Conservation (phyloP, 1,140 invertebrate genomes). For the Arion vulgaris region DNA sequence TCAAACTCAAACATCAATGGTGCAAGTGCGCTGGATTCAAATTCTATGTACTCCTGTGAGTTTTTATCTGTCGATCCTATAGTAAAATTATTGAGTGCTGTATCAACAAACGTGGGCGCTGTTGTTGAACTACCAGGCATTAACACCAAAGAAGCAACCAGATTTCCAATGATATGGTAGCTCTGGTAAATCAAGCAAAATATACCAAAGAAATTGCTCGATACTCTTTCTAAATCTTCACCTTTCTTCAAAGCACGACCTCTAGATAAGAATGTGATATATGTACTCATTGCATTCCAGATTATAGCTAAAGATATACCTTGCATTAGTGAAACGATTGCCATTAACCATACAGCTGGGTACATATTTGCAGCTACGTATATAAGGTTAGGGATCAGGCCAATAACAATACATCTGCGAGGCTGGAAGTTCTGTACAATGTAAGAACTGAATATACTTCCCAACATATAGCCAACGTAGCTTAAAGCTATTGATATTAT, state of each 20-base stretch:
- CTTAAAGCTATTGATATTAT: constrained; percentile 52
- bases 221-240: constrained; percentile 53
- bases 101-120: background rate
- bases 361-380: constrained; percentile 60
- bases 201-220: constrained; percentile 62
- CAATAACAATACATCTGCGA: constrained; percentile 47
- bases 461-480: constrained; percentile 52
- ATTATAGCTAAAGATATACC: constrained; percentile 57
- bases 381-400: constrained; percentile 51
- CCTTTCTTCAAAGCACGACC: constrained; percentile 52
- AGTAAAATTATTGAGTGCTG: background rate
- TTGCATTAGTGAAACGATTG: constrained; percentile 52
- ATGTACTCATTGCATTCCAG: constrained; percentile 64
- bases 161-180: constrained; percentile 58
- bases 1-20: background rate
- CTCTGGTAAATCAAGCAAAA: constrained; percentile 63
- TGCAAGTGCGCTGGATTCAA: background rate
- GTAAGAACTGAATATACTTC: constrained; percentile 59
- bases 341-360: constrained; percentile 59
- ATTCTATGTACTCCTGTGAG: background rate
- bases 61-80: background rate
- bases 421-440: constrained; percentile 60
- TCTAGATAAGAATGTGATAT: constrained; percentile 59
- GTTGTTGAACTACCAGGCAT: background rate
- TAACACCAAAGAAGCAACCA: constrained; percentile 59